Base-by-base conservation (phyloP, 2,888 invertebrate genomes). In the Hydriomena furcata region DNA sequence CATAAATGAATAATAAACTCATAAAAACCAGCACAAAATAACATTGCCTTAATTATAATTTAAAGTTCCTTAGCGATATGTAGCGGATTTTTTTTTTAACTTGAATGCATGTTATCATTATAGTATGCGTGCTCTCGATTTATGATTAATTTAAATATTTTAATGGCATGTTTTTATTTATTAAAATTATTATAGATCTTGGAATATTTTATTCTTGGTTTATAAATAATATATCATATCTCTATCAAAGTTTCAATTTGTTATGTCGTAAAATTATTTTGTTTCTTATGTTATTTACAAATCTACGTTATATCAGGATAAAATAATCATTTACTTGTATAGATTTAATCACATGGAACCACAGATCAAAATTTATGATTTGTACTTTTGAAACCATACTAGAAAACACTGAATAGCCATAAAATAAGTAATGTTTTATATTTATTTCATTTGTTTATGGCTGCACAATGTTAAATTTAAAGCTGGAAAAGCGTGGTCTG, bases 21-120 rank as follows among this genome's bases (percentile, higher is more conserved):
- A n/a, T 35, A 24, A n/a, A 25, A 35, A 41, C 30, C 41, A 41
- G 60, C 61, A 61, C 58, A 61, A 56, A 51, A 35, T 34, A 50
- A 46, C 8, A 47, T 52, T 49, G 51, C 55, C 55, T 41, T 46
- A 41, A 30, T 12, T 30, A 43, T 54, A 46, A 25, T 52, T 51
- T 31, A 36, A 54, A 12, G 60, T 60, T 57, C 59, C 54, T 60
- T 45, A 3, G 28, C n/a, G 31, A 40, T 36, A 31, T 52, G 46
- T 31, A 36, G 6, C n/a, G n/a, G n/a, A n/a, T n/a, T n/a, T 42
- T 52, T 35, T 46, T 20, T 31, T 35, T 41, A 43, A 31, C 17
- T 45, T 24, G 6, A 37, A 32, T 38, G 32, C 36, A 40, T 34
- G 25, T 37, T 44, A 28, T 23, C 7, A 7, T 27, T 37, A n/a